Evolutionary conservation across 2,113 vertebrate genomes (phyloP), one percentile per base, ranked within the genome.

Genomic region (Mugil cephalus): DNA sequence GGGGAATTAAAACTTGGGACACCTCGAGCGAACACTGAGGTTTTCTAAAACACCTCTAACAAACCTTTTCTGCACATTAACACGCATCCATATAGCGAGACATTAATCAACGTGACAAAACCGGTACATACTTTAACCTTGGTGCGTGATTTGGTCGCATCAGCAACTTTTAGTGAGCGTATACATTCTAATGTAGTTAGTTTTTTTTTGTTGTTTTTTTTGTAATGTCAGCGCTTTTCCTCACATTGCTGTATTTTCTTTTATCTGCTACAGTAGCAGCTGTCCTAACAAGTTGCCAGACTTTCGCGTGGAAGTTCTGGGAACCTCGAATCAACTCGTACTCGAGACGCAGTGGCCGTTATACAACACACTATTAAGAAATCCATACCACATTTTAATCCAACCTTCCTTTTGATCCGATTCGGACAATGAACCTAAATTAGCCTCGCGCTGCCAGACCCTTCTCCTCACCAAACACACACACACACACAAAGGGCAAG

Each of bases 401-500:
- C 48, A 46, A 24, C 35, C 42, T 58, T 65, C 42, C 14, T n/a
- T 73, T 62, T 66, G 18, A 65, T 72, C 62, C 19, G 13, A 18
- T 67, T 54, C 21, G 9, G 6, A 10, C 19, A 52, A 47, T 34
- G 18, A 36, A 76, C 62, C 45, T 54, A 69, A 62, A 47, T 36
- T 10, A 1, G 38, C 50, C 48, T 58, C 42, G 35, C 59, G n/a
- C 5, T 52, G 45, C 18, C 50, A 53, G 56, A 74, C 78, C 82
- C 7, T 69, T 53, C 59, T 87, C 62, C 38, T 70, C n/a, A 7
- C 35, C 30, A 42, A 68, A 80, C 58, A 74, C 61, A 48, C 84
- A 54, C 52, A 52, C 53, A 51, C 36, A 39, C 70, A 38, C 36
- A 52, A 71, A 87, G 70, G 80, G 53, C 70, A 74, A 63, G 74